Evolutionary conservation across 2,888 invertebrate genomes (phyloP), one percentile per base, ranked within the genome.

Genomic region (Acrocyrtus sp.): DNA sequence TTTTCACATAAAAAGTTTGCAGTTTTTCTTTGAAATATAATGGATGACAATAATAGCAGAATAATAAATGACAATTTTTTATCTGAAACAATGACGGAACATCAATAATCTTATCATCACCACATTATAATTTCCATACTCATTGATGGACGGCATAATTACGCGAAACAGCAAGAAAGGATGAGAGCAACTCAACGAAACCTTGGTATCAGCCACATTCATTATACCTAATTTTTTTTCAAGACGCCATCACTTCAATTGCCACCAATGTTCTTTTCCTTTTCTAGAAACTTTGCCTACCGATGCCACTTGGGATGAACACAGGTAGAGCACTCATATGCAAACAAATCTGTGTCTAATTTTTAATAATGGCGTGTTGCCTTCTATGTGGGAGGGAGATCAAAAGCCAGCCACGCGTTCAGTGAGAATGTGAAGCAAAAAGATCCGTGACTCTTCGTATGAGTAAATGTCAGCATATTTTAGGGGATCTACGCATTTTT

Each of bases 201-300:
- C 69, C 69, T 69, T 69, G 69, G 69, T 69, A 39, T 51, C 69
- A 69, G 62, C 69, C 69, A 69, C 61, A 69, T 27, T 62, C 61
- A 69, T 69, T 60, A 43, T 60, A 67, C 68, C 26, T 43, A n/a
- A n/a, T n/a, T n/a, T n/a, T n/a, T n/a, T n/a, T n/a, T n/a, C n/a
- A n/a, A n/a, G n/a, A n/a, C n/a, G n/a, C 43, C 17, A 4, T 65
- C 39, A 54, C 53, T 27, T 27, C 12, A 45, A 26, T 56, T 51
- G 51, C 58, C 51, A 43, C 22, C 50, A 45, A 67, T n/a, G n/a
- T n/a, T n/a, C n/a, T n/a, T n/a, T n/a, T n/a, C 1, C 3, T 19
- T 68, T 57, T 68, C 68, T 68, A 68, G 60, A 68, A 53, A 22
- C 29, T 45, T 29, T n/a, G n/a, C n/a, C n/a, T n/a, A n/a, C n/a